Evolutionary conservation across 2,888 invertebrate genomes (phyloP).

Genomic region (Sclerodermus sp.): DNA sequence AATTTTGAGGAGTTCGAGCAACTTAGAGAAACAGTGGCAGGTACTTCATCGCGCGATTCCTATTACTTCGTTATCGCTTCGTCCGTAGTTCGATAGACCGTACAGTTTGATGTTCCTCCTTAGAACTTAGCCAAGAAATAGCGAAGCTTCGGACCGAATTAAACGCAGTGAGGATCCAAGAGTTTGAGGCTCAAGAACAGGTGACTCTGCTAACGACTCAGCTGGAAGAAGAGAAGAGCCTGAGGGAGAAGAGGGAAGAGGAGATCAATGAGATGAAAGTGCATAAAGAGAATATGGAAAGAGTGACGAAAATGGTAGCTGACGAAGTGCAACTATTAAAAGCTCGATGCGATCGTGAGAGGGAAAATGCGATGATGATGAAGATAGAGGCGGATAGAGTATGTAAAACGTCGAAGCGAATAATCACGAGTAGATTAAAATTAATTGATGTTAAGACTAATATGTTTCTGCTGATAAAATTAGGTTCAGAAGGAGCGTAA

Average conservation of each 20-base stretch:
- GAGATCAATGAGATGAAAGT: slow-evolving; percentile 33
- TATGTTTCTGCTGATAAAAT: too few species aligned
- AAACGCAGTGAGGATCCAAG: slow-evolving; percentile 66
- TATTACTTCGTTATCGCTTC: too few species aligned
- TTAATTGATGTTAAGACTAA: too few species aligned
- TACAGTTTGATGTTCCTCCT: too few species aligned
- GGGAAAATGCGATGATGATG: slow-evolving; percentile 61
- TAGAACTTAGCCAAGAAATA: slow-evolving; percentile 67
- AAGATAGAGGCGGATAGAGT: slow-evolving; percentile 57
- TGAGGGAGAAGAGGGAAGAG: slow-evolving; percentile 39
- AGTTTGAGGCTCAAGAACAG: slow-evolving; percentile 73
- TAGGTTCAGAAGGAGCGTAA: slow-evolving; percentile 67
- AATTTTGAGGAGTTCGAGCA: slow-evolving; percentile 66
- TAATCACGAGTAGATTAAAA: too few species aligned
- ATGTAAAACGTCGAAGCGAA: too few species aligned
- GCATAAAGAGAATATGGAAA: slow-evolving; percentile 65
- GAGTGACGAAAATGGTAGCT: slow-evolving; percentile 68
- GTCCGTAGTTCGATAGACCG: too few species aligned
- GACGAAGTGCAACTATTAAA: slow-evolving; percentile 68
- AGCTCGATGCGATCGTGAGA: slow-evolving; percentile 65
- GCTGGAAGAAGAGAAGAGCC: slow-evolving; percentile 62
- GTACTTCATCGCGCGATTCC: too few species aligned
- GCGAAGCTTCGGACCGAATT: slow-evolving; percentile 70
- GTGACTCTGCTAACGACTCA: slow-evolving; percentile 48
- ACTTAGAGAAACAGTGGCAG: slow-evolving; percentile 66